Evolutionary conservation across 2,888 invertebrate species (phyloP).

Genomic region (Eupithecia abbreviata): DNA sequence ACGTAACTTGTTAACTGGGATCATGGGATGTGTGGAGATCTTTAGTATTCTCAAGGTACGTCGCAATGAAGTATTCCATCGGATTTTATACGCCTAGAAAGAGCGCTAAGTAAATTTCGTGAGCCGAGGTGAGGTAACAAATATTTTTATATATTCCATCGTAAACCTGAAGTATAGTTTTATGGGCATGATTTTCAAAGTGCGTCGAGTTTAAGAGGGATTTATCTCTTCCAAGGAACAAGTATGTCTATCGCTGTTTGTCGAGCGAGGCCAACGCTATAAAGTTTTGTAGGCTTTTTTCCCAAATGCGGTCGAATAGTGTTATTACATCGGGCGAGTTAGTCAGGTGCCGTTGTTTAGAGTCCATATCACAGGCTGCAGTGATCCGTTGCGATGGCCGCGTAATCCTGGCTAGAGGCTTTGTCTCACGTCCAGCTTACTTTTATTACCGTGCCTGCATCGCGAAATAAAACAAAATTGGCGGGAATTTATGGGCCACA

Average conservation of each 20-base stretch:
- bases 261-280: constrained; percentile 36
- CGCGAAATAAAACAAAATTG: constrained; percentile 84
- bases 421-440: constrained; percentile 84
- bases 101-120: constrained; percentile 59
- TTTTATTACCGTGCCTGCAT: constrained; percentile 83
- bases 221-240: constrained; percentile 53
- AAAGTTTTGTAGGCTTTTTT: constrained; percentile 40
- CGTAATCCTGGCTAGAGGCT: constrained; percentile 80
- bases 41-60: constrained; percentile 26
- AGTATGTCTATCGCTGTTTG: constrained; percentile 47
- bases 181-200: constrained; percentile 65
- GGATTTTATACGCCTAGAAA: constrained; percentile 54
- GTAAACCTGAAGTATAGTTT: constrained; percentile 67
- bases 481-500: constrained; percentile 82
- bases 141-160: constrained; percentile 61
- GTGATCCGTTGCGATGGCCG: constrained; percentile 80
- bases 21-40: not conserved
- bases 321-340: constrained; percentile 52
- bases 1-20: not conserved
- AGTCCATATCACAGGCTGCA: constrained; percentile 75
- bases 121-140: constrained; percentile 50
- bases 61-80: constrained; percentile 45
- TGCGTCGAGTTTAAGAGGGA: constrained; percentile 58
- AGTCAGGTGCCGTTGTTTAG: constrained; percentile 75
- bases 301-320: constrained; percentile 40